Evolutionary conservation across 1,140 invertebrate genomes (phyloP), one percentile per base, ranked within the genome.

Genomic region (Drosophila busckii): DNA sequence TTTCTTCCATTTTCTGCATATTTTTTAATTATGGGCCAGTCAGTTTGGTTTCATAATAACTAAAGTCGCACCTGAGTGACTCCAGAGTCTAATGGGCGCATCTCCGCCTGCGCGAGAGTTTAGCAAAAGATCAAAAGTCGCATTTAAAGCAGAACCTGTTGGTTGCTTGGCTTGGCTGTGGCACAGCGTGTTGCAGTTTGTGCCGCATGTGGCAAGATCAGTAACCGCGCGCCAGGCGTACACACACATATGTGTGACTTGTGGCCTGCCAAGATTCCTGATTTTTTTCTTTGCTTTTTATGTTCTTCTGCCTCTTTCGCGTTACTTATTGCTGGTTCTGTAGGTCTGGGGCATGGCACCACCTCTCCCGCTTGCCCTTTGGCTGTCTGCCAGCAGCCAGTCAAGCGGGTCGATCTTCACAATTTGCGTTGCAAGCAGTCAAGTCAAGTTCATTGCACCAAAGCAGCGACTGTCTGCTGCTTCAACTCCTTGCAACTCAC

Each of bases 381-480:
- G 34, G 31, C 59, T 49, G 59, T 38, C 58, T 48, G 46, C 46
- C 66, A 44, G 40, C 59, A 34, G 41, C 37, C 68, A 76, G 70
- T 75, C 70, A 69, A 65, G 41, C 70, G 70, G 44, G 49, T 56
- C 70, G 70, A 76, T 76, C 70, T 65, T 17, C n/a, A n/a, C n/a
- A n/a, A n/a, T 45, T 35, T 37, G 41, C 53, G 10, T 26, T 22
- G 31, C 28, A 16, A 42, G 23, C 44, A 10, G 28, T 17, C 28
- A 45, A 41, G 54, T 56, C 64, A 78, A 80, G 73, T 78, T 80
- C 73, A 78, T 64, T 78, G 73, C 75, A 68, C 73, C 58, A 31
- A n/a, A n/a, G n/a, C 32, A 6, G 19, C 34, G 26, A 31, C n/a
- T 22, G 35, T 42, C 56, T 50, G 45, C 34, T 40, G 20, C 46